Conservation (phyloP, 1,140 invertebrate genomes). For the Triops longicaudatus region DNA sequence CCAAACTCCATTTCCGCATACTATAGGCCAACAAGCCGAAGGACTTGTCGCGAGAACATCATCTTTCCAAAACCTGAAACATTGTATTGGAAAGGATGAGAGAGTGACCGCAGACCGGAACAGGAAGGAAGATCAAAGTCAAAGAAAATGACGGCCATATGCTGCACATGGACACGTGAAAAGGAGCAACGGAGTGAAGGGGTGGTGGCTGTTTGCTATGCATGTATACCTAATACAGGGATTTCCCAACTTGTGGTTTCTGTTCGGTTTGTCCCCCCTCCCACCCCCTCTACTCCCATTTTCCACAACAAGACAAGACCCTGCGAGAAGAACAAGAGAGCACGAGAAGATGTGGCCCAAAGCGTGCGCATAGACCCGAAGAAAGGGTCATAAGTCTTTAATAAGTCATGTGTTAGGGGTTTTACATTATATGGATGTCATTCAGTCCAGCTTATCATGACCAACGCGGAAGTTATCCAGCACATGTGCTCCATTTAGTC, state of each 20-base stretch:
- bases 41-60: not conserved
- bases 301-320: too few relatives aligned
- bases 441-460: constrained; percentile 13
- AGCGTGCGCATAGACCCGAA: not conserved
- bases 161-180: constrained; percentile 9
- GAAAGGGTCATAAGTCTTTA: constrained; percentile 12
- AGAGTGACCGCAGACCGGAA: constrained; percentile 1
- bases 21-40: not conserved
- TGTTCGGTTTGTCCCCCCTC: too few relatives aligned
- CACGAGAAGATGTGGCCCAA: too few relatives aligned
- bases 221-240: not conserved
- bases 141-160: not conserved
- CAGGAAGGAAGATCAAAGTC: not conserved
- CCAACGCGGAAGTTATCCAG: not conserved
- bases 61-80: not conserved
- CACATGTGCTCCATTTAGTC: constrained; percentile 1
- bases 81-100: not conserved
- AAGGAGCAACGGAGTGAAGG: not conserved
- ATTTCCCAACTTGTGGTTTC: not conserved
- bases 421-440: constrained; percentile 12
- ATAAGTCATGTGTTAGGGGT: constrained; percentile 12
- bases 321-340: too few relatives aligned
- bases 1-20: not conserved
- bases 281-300: too few relatives aligned
- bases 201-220: not conserved